A percentile compares a stretch with the other conserved stretches of the same genome.
These are phyloP conservation scores for Laspeyria flexula DNA, from an alignment of 2,888 invertebrate genomes.

Conservation along the genomic window DNA sequence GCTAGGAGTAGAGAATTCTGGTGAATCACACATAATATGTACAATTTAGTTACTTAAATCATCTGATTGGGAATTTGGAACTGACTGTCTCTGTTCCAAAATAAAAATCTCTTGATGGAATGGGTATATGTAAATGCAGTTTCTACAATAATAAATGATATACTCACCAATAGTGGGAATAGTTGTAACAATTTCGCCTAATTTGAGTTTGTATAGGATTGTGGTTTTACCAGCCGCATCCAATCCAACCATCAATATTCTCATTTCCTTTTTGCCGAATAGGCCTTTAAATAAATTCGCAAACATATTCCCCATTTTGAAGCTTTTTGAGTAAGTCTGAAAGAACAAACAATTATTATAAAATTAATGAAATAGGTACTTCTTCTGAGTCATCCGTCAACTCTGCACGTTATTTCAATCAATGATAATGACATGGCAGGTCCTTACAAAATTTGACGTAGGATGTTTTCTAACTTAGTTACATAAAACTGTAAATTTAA, in stretches of 20 bases:
- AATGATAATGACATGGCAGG: conserved; percentile 86
- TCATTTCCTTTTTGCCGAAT: conserved; percentile 99
- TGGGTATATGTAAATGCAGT: background rate
- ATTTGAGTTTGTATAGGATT: conserved; percentile 99
- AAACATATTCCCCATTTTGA: conserved; percentile 98
- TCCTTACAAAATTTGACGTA: conserved; percentile 59
- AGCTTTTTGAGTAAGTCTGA: conserved; percentile 83
- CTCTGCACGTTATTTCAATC: conserved; percentile 77
- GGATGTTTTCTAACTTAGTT: conserved; percentile 38
- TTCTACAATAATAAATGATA: conserved; percentile 1
- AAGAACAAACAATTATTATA: conserved; percentile 64
- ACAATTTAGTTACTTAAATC: no score
- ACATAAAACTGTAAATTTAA: conserved; percentile 4
- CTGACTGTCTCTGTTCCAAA: no score
- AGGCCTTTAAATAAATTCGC: conserved; percentile 99
- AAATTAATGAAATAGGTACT: conserved; percentile 47
- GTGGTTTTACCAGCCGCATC: conserved; percentile 99
- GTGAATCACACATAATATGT: no score
- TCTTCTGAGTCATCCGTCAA: conserved; percentile 79
- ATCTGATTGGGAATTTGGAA: no score
- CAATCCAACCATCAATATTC: conserved; percentile 99
- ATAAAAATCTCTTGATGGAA: no score
- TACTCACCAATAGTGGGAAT: conserved; percentile 99
- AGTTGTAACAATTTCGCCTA: conserved; percentile 99
- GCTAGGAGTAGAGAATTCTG: no score